These are phyloP conservation scores for Petromus typicus DNA, from an alignment of 2,113 vertebrate genomes.

Conservation along the genomic window DNA sequence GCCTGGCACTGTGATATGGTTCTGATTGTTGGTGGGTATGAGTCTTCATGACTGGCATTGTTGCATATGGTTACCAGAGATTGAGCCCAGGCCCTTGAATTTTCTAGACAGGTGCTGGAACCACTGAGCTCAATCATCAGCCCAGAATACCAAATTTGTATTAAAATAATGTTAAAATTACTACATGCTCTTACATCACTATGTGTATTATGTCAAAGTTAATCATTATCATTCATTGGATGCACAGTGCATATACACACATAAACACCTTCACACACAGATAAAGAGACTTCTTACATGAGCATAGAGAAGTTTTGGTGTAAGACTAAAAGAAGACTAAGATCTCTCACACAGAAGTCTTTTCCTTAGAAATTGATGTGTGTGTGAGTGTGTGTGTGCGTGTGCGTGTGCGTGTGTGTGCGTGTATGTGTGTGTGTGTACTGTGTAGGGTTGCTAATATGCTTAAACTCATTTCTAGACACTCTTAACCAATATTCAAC, in stretches of 20 bases:
- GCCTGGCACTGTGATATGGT: too few species aligned
- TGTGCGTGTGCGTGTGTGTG: too few species aligned
- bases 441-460: background rate
- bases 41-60: too few species aligned
- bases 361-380: background rate
- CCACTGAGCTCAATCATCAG: too few species aligned
- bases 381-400: too few species aligned
- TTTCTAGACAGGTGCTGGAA: too few species aligned
- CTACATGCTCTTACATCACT: background rate
- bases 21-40: too few species aligned
- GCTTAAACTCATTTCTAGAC: background rate
- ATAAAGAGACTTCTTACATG: background rate
- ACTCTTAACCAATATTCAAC: background rate
- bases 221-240: background rate
- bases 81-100: too few species aligned
- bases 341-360: background rate
- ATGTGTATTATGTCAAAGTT: background rate
- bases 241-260: background rate
- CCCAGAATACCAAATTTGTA: background rate
- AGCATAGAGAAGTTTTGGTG: background rate
- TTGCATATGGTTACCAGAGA: too few species aligned
- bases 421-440: too few species aligned
- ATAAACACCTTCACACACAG: background rate
- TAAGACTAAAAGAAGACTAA: background rate
- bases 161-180: background rate